Conservation (phyloP, 2,888 invertebrate species). For the Sphecodes monilicornis region DNA sequence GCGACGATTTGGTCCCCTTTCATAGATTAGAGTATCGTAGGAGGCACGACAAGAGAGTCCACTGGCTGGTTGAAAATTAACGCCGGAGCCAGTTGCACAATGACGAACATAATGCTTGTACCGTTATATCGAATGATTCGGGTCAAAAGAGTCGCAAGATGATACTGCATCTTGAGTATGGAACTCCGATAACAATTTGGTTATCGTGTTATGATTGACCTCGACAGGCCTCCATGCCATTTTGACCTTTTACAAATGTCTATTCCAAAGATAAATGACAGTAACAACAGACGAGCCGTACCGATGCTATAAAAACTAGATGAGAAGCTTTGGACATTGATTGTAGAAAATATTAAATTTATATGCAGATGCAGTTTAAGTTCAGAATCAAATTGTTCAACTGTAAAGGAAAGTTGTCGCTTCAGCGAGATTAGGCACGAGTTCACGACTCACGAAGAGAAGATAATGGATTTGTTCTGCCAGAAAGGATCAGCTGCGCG, state of each 20-base stretch:
- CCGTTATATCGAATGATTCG: background rate
- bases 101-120: background rate
- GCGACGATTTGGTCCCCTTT: background rate
- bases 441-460: background rate
- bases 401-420: background rate
- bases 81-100: background rate
- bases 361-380: background rate
- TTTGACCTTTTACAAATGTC: background rate
- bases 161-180: background rate
- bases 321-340: background rate
- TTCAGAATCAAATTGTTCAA: background rate
- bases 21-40: background rate
- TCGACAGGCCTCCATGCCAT: background rate
- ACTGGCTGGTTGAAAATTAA: background rate
- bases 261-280: background rate
- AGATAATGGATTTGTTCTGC: background rate
- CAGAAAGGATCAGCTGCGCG: background rate
- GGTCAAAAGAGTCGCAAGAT: background rate
- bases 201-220: background rate
- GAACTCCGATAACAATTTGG: background rate
- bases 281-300: background rate
- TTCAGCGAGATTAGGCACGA: background rate
- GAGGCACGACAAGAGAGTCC: background rate
- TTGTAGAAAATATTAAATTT: background rate
- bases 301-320: background rate